Percentiles rank a stretch among this genome's conserved stretches.
Evolutionary conservation across 2,797 vertebrate species (phyloP).

Genomic region (Coregonus sp.): DNA sequence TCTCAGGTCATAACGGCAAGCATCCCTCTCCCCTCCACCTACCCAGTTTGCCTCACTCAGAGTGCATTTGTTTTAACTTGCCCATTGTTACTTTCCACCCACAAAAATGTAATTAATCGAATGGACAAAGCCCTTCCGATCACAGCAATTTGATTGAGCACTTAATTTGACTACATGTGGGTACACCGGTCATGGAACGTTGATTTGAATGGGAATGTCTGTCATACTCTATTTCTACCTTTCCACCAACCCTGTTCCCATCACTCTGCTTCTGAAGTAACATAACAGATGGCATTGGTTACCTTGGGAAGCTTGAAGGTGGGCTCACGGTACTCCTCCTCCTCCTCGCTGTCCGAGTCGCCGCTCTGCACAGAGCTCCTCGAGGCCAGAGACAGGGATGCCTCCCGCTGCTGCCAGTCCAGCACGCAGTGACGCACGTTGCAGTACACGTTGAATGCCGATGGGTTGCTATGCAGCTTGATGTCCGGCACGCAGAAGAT

Average conservation of each 20-base stretch:
- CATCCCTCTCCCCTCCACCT: no score
- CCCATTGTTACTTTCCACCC: no score
- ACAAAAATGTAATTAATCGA: no score
- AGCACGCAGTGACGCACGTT: constrained; percentile 97
- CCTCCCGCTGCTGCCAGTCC: constrained; percentile 97
- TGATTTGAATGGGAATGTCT: no score
- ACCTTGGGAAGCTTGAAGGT: constrained; percentile 96
- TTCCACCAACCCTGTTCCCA: not conserved
- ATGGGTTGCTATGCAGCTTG: constrained; percentile 98
- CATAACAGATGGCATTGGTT: not conserved
- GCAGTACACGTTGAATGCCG: constrained; percentile 98
- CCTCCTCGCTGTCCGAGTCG: constrained; percentile 97
- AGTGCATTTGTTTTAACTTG: no score
- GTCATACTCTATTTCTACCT: not conserved
- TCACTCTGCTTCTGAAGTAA: not conserved
- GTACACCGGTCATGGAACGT: no score
- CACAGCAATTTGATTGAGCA: no score
- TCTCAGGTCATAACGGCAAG: no score
- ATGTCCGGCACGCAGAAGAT: constrained; percentile 93
- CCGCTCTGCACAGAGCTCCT: constrained; percentile 94
- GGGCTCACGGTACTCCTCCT: constrained; percentile 94
- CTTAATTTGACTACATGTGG: no score
- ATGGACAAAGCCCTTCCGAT: no score
- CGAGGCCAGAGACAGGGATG: constrained; percentile 86
- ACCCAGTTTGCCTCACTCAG: no score